Base-by-base conservation (phyloP, 2,113 vertebrate species). In the Halichoeres trimaculatus region DNA sequence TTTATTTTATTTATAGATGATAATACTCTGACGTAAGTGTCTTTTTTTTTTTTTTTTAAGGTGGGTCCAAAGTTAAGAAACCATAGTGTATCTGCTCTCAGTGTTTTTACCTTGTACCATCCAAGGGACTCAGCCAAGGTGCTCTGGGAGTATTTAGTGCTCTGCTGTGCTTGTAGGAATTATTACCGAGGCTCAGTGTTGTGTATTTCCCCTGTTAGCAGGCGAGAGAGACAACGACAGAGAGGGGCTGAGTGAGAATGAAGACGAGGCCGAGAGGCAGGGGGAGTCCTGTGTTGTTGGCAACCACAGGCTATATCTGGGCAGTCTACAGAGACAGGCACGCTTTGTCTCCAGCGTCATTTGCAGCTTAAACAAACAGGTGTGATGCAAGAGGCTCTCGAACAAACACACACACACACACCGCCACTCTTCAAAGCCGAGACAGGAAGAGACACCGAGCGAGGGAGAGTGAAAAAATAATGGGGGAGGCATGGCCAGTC, bases 341-440 rank as follows among this genome's bases (percentile, higher is more conserved):
- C 59, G 78, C 84, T 88, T 83, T 81, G 85, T 92, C 89, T 90
- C 89, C 11, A 80, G 85, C 84, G 92, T 92, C 92, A 90, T 92
- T 89, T 88, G 66, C 88, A 82, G 89, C 88, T 90, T 92, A 93
- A 93, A 92, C 91, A 93, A 93, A 93, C 92, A 92, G 90, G 80
- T 85, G 87, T 93, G 92, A 93, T 92, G 91, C 90, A 93, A 93
- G 90, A 87, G 90, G 51, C 84, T 86, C 83, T 88, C 83, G 81
- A 92, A 93, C 92, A 93, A 93, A 93, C 91, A 93, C 89, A 70
- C 75, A 23, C 41, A 16, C 38, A 45, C 43, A 30, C 30, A 30
- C 30, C 43, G 63, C 83, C 20, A 58, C 87, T 87, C 81, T 90
- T 88, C 88, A 86, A 80, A 87, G 80, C 50, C 73, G 64, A 89